Evolutionary conservation across 2,888 invertebrate genomes (phyloP).

Genomic region (Miltochrista miniata): DNA sequence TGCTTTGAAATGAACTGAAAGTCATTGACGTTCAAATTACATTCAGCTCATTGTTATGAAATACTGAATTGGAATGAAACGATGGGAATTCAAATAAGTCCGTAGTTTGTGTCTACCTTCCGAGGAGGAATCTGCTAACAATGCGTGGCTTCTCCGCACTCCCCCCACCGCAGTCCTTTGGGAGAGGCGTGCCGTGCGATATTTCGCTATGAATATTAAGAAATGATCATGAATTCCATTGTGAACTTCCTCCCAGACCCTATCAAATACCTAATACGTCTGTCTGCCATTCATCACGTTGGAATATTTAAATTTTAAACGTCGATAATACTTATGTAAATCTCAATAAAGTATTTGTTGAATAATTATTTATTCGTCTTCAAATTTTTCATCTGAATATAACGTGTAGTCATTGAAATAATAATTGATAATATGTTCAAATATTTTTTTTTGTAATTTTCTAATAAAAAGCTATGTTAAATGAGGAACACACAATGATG

Average conservation of each 20-base stretch:
- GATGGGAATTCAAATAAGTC: constrained; percentile 73
- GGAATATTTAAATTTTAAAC: not conserved
- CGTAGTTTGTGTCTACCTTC: constrained; percentile 66
- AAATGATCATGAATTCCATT: constrained; percentile 69
- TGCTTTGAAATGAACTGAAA: constrained; percentile 30
- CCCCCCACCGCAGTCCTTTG: constrained; percentile 28
- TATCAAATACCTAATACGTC: constrained; percentile 52
- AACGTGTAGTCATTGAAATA: too few relatives aligned
- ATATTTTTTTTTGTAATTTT: too few relatives aligned
- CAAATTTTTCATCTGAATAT: too few relatives aligned
- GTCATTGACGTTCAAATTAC: constrained; percentile 49
- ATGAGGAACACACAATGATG: too few relatives aligned
- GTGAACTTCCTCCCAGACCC: constrained; percentile 46
- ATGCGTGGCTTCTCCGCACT: constrained; percentile 50
- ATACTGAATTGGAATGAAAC: constrained; percentile 58
- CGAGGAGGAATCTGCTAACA: constrained; percentile 64
- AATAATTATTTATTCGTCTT: too few relatives aligned
- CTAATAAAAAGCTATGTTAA: too few relatives aligned
- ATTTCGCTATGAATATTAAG: constrained; percentile 74
- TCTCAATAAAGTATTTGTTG: too few relatives aligned
- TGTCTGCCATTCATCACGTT: constrained; percentile 20
- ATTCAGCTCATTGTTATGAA: constrained; percentile 61
- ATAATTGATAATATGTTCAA: too few relatives aligned
- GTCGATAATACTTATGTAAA: too few relatives aligned
- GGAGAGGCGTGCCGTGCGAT: constrained; percentile 43